Evolutionary conservation across 2,888 invertebrate species (phyloP).

Genomic region (Zaprionus lineosus): DNA sequence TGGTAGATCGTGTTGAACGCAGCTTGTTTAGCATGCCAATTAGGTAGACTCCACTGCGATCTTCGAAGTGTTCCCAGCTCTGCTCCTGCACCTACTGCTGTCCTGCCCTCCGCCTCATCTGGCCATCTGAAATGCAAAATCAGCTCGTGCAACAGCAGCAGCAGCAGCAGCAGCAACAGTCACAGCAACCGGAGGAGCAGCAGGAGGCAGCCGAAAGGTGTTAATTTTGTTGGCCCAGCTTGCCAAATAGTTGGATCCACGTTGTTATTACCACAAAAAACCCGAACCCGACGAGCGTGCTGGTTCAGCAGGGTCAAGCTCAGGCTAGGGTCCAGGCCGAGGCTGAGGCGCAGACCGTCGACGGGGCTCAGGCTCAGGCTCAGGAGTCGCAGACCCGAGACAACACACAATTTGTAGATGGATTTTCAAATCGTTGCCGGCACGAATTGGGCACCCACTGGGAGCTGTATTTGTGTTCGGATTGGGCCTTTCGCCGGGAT

Average conservation of each 20-base stretch:
- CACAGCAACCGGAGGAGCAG: conserved; percentile 23
- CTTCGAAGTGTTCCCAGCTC: conserved; percentile 24
- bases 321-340: conserved; percentile 49
- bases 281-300: conserved; percentile 78
- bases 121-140: conserved; percentile 80
- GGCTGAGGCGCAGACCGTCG: conserved; percentile 15
- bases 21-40: conserved; percentile 78
- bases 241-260: conserved; percentile 81
- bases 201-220: conserved; percentile 77
- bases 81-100: background rate
- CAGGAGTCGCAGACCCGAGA: conserved; percentile 14
- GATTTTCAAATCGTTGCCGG: conserved; percentile 64
- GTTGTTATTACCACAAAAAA: conserved; percentile 82
- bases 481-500: conserved; percentile 10
- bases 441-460: conserved; percentile 71
- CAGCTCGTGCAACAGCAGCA: conserved; percentile 66
- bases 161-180: conserved; percentile 35
- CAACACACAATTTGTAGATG: conserved; percentile 73
- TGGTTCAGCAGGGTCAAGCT: conserved; percentile 81
- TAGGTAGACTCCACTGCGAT: conserved; percentile 62
- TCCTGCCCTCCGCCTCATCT: background rate
- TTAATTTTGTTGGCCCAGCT: conserved; percentile 81
- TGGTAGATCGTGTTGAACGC: conserved; percentile 77
- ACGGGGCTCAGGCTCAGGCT: no score
- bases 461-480: conserved; percentile 50